These are phyloP conservation scores for Penaeus monodon DNA, from an alignment of 2,888 invertebrate species.

Conservation along the genomic window DNA sequence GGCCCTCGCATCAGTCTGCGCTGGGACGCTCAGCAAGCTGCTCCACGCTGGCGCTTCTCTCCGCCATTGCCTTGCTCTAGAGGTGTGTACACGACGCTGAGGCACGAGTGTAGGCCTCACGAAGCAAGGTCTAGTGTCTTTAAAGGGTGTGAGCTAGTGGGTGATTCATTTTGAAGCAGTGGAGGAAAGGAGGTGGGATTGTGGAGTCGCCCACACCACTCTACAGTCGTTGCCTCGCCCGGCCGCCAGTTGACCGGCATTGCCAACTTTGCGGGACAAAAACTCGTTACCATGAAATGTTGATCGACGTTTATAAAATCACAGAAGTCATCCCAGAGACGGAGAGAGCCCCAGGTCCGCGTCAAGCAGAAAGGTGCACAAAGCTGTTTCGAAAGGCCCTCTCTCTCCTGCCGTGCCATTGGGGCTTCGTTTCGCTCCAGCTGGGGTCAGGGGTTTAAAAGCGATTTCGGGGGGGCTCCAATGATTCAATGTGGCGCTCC, in stretches of 20 bases:
- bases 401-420: no score
- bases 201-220: constrained; percentile 26
- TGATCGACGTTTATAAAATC: not conserved
- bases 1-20: constrained; percentile 55
- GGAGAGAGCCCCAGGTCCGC: not conserved
- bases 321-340: not conserved
- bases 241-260: constrained; percentile 49
- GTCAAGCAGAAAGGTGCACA: no score
- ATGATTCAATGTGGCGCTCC: constrained; percentile 4
- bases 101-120: constrained; percentile 32
- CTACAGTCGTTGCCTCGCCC: constrained; percentile 26
- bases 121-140: constrained; percentile 48
- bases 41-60: constrained; percentile 58
- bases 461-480: constrained; percentile 1
- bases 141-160: constrained; percentile 35
- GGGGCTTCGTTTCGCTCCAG: no score
- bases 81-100: constrained; percentile 48
- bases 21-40: constrained; percentile 54
- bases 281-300: constrained; percentile 30
- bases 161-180: constrained; percentile 28
- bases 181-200: constrained; percentile 39
- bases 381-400: no score
- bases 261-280: constrained; percentile 49
- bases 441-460: not conserved
- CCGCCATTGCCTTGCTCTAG: constrained; percentile 55